Evolutionary conservation across 2,797 vertebrate genomes (phyloP), one percentile per base, ranked within the genome.

Genomic region (Echeneis naucrates): DNA sequence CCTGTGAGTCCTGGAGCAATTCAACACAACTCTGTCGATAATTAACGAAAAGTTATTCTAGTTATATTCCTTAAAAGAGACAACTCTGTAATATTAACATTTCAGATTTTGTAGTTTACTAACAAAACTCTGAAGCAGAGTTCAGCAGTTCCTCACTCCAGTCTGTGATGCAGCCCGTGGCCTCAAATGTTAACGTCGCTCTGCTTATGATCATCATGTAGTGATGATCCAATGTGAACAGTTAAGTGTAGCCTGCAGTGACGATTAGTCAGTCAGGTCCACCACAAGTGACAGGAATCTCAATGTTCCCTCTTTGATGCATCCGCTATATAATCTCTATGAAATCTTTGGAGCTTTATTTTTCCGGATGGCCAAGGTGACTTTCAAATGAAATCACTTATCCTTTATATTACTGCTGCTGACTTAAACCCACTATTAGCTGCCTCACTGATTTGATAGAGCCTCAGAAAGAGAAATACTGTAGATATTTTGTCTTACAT

Each of bases 281-380:
- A 55, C 52, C 53, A 71, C 12, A 80, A 75, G 75, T 30, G 67
- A 75, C 50, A 52, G 44, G 52, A 72, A 72, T 84, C 30, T 24
- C 50, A 68, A 72, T 60, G 47, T 54, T 72, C 56, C 60, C 42
- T 66, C 64, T 35, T 23, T 60, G 65, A 62, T 71, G 69, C 71
- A 33, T 64, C 50, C 61, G 26, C 24, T 13, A 54, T 52, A 44
- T 56, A 44, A 74, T 76, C 38, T 67, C 59, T 50, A 33, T 72
- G 62, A 69, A 50, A 62, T 70, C 72, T 78, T 19, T 2, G 11
- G 58, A 66, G 68, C 55, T 81, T 67, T 72, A 66, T 58, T 78
- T 24, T 67, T 87, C 57, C 62, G 56, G 32, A 48, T 42, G 68
- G 77, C 76, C 86, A 91, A 92, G 89, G 91, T 91, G 90, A 91